phyloP scores from a whole-genome alignment of 2,797 vertebrate genomes.

The Scolopax rusticola region DNA sequence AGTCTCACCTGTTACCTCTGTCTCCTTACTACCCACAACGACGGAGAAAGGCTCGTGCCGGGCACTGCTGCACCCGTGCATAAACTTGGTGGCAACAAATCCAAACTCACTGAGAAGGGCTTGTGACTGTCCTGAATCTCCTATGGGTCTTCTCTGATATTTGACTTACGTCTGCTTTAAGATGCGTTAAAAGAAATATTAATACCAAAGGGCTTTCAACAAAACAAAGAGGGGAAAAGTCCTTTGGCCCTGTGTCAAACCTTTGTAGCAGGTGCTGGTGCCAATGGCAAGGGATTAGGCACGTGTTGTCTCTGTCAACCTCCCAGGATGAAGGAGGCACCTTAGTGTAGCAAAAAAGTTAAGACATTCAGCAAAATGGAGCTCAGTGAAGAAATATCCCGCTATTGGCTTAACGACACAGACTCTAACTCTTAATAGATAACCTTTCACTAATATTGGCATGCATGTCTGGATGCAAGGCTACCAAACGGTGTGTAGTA shows the following conservation, averaged over 20 bases:
- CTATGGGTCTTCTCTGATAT: neutral
- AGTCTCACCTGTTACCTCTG: neutral
- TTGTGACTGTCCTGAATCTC: neutral
- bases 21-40: neutral
- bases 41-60: neutral
- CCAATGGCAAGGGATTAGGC: neutral
- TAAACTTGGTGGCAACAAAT: neutral
- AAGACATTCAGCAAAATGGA: neutral
- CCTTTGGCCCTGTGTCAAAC: neutral
- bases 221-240: neutral
- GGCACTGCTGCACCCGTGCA: neutral
- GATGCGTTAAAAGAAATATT: neutral
- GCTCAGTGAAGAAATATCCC: neutral
- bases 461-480: neutral
- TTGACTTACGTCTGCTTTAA: neutral
- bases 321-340: neutral
- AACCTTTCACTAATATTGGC: neutral
- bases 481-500: neutral
- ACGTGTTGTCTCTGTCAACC: neutral
- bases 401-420: neutral
- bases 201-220: neutral
- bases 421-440: neutral
- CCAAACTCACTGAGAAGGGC: neutral
- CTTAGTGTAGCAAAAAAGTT: neutral
- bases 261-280: accelerated